Conservation (phyloP, 2,888 invertebrate species). For the Patella pellucida region DNA sequence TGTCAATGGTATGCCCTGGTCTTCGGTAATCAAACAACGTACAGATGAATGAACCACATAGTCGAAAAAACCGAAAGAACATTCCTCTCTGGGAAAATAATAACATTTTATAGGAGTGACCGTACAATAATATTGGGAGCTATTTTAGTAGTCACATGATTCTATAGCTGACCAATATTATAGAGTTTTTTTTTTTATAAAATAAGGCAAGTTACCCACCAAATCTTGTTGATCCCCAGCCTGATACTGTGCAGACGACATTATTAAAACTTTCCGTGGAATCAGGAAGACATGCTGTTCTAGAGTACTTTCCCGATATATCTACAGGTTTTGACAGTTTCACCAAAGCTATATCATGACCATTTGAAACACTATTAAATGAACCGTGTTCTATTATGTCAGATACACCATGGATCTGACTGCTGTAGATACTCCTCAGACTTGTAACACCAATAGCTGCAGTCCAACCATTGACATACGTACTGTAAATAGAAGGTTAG, state of each 20-base stretch:
- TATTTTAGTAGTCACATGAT: too few species aligned
- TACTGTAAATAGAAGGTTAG: not conserved
- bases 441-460: constrained; percentile 47
- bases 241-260: constrained; percentile 34
- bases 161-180: not conserved
- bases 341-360: constrained; percentile 53
- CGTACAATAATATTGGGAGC: too few species aligned
- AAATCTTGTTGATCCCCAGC: constrained; percentile 30
- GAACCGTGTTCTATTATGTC: constrained; percentile 40
- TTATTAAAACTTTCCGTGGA: constrained; percentile 23
- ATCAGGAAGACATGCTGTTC: constrained; percentile 31
- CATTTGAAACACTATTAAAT: constrained; percentile 38
- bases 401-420: constrained; percentile 39
- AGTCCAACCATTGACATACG: constrained; percentile 37
- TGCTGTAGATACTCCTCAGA: constrained; percentile 34
- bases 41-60: too few species aligned
- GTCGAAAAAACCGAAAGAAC: too few species aligned
- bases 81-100: too few species aligned
- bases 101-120: too few species aligned
- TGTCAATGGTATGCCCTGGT: too few species aligned
- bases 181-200: not conserved
- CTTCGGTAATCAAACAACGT: too few species aligned
- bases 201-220: constrained; percentile 20
- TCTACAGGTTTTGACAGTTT: constrained; percentile 45
- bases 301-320: constrained; percentile 24